phyloP scores from a whole-genome alignment of 2,888 invertebrate species.

The Cephus rjabovi region DNA sequence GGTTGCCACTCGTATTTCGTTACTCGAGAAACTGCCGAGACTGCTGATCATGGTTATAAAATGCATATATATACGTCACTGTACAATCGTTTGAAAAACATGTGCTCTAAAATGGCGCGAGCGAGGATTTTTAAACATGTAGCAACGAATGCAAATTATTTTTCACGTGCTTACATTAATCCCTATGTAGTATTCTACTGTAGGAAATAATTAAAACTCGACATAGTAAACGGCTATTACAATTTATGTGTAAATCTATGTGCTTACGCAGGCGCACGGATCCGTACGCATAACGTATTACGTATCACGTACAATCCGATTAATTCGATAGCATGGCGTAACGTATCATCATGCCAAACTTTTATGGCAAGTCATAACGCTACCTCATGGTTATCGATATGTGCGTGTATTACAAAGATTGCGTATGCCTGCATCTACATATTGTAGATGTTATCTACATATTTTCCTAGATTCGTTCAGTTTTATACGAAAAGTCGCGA shows the following conservation, averaged over 20 bases:
- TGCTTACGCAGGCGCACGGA: not conserved
- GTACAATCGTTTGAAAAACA: not conserved
- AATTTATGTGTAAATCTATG: not conserved
- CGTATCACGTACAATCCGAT: not conserved
- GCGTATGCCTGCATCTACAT: not conserved
- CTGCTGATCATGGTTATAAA: not conserved
- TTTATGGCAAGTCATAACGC: not conserved
- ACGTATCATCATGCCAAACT: not conserved
- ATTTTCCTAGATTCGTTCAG: not conserved
- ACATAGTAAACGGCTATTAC: not conserved
- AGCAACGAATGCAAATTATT: not conserved
- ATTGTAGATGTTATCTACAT: no score
- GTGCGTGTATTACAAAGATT: not conserved
- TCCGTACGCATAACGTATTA: not conserved
- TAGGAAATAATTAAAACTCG: not conserved
- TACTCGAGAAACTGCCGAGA: constrained; percentile 8
- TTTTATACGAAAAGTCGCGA: not conserved
- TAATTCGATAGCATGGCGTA: not conserved
- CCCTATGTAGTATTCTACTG: not conserved
- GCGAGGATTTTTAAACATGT: not conserved
- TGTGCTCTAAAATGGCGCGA: not conserved
- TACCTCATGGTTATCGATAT: not conserved
- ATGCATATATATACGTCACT: not conserved
- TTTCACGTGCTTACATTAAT: not conserved
- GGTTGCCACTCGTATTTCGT: constrained; percentile 15